Base-by-base conservation (phyloP, 2,888 invertebrate genomes). In the Mimas tiliae region DNA sequence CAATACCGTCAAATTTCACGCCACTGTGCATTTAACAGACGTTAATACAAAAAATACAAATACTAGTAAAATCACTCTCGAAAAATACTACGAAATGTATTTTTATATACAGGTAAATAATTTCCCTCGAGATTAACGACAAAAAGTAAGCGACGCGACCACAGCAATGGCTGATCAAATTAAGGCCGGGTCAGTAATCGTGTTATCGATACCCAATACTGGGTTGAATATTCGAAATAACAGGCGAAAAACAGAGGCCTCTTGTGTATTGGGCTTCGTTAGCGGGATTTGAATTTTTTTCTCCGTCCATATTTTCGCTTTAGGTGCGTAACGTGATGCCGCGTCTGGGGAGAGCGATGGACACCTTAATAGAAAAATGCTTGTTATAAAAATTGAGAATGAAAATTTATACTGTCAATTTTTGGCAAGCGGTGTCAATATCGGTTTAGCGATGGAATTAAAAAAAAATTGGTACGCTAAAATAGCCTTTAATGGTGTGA, bases 101-200 rank as follows among this genome's bases (percentile, higher is more conserved):
- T 58, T 58, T 58, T 58, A 58, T 58, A 38, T 42, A 78, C 81
- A 84, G 81, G 83, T 83, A 82, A 87, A 86, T 81, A 84, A 78
- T 78, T 75, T 81, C 84, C 82, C 80, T 21, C 53, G 79, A 83
- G 84, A 81, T 78, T 78, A 79, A 81, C 77, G 83, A 86, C 82
- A 87, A 90, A 87, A 87, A 83, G 85, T 79, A 83, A 42, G 38
- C 52, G 52, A 16, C 53, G 77, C 83, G 86, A 72, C 87, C 83
- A 85, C 81, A 77, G 69, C 80, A 81, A 76, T 80, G 77, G 76
- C 82, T 91, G 89, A 93, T 93, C 84, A 87, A 91, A 92, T 93
- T 93, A 93, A 87, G 88, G 85, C 79, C 84, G 87, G 92, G 92
- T 91, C 93, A 93, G 90, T 93, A 93, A 93, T 93, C 90, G 84